Evolutionary conservation across 2,113 vertebrate species (phyloP), one percentile per base, ranked within the genome.

Genomic region (Mustelus asterias): DNA sequence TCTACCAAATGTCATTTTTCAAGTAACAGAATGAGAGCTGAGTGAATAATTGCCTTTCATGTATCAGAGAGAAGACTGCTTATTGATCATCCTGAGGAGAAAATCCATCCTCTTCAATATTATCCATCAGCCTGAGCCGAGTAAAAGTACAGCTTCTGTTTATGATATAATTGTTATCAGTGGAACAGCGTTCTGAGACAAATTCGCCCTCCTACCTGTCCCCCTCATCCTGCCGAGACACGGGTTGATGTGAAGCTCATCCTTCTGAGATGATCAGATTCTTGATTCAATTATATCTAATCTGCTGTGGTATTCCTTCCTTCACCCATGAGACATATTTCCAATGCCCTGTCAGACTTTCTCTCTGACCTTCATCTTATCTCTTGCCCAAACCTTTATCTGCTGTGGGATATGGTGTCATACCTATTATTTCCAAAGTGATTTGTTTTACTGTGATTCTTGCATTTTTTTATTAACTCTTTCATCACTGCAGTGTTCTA

Each of bases 261-360:
- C 67, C 93, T 94, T 72, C 93, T 72, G 93, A 95, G 72, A 95
- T 72, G 93, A 95, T 41, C 67, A 72, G 93, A 95, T 72, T 95
- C 93, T 95, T 37, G 72, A 95, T 95, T 95, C 93, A 95, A 95
- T 95, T 95, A 95, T 95, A 70, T 72, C 67, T 95, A 95, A 95
- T 95, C 93, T 95, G 93, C 41, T 70, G 18, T 29, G 93, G 93
- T 95, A 72, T 95, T 72, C 67, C 93, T 72, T 72, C 41, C n/a
- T 95, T 48, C 93, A 72, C 67, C 67, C 33, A 44, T 16, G 67
- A 95, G 93, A 95, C 93, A 95, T 95, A 65, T 48, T 95, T 95
- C 93, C 93, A 95, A 95, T 72, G 93, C 93, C 93, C 93, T 95
- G 93, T 95, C 93, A 95, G 67, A 95, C 93, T 95, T 95, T 70